Conservation (phyloP, 2,113 vertebrate genomes). For the Caloenas nicobarica region DNA sequence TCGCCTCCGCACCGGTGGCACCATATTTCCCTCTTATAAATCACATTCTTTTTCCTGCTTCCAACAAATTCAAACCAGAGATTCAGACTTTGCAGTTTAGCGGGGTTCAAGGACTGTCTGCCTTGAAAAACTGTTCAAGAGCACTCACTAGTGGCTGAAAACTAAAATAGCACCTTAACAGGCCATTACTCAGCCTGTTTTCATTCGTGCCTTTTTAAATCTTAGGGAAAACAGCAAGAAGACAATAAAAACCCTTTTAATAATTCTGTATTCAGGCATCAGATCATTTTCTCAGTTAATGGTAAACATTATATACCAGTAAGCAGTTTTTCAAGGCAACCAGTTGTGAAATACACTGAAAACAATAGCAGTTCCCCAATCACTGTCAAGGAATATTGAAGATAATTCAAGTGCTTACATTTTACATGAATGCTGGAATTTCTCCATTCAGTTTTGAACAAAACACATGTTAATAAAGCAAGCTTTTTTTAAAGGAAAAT, state of each 20-base stretch:
- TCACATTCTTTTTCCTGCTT: conserved; percentile 63
- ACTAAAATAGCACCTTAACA: conserved; percentile 73
- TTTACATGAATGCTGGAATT: conserved; percentile 59
- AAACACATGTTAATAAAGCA: conserved; percentile 40
- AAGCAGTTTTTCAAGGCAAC: conserved; percentile 74
- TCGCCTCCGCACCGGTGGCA: conserved; percentile 12
- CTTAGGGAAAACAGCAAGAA: not conserved
- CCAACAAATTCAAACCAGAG: conserved; percentile 68
- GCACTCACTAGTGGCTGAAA: conserved; percentile 88
- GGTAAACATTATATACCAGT: conserved; percentile 47
- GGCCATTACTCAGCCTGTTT: not conserved
- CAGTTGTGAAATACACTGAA: conserved; percentile 69
- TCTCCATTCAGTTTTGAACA: conserved; percentile 56
- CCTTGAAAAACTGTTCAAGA: conserved; percentile 87
- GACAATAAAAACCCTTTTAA: conserved; percentile 19
- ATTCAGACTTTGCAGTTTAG: conserved; percentile 4
- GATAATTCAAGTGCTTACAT: conserved; percentile 57
- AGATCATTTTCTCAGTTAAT: conserved; percentile 63
- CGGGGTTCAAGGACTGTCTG: conserved; percentile 32
- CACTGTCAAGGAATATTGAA: conserved; percentile 50
- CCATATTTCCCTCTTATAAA: conserved; percentile 34
- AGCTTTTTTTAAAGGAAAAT: not conserved
- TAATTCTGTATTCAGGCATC: conserved; percentile 55
- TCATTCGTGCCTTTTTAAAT: not conserved
- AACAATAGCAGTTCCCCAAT: conserved; percentile 47